Evolutionary conservation across 1,140 invertebrate genomes (phyloP), one percentile per base, ranked within the genome.

Genomic region (Calephelis nemesis): DNA sequence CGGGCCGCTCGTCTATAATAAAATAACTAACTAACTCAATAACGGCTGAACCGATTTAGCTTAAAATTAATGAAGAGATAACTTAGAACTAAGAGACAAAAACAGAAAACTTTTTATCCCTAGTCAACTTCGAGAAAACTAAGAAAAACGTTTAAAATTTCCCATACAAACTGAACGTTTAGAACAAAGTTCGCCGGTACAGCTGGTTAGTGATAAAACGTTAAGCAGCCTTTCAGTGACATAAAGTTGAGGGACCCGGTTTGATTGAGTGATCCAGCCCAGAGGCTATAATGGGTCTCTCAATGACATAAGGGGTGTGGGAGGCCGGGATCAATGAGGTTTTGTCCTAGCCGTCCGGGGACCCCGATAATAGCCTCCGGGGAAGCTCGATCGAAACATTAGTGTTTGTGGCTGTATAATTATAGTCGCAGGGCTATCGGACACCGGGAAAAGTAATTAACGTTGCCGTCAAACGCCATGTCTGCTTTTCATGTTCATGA

Each of bases 211-310:
- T 30, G 42, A 49, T 30, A 52, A 50, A 65, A 84, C 83, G 81
- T 83, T 70, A 79, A 82, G 80, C 74, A 81, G 75, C 74, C 74
- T 13, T 39, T 49, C 76, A 79, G 76, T 74, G 70, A 74, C 75
- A 82, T 79, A 83, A 84, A 83, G 85, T 74, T 83, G 30, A 85
- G 82, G 86, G 79, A 74, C 85, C 83, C 81, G 84, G 67, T 74
- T 77, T 87, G 87, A 84, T 87, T 84, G 82, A 87, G 82, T 84
- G 83, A 74, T 71, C 71, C 74, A 77, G 74, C 71, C 70, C 76
- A 88, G 80, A 84, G 75, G 75, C 78, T 82, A 78, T 87, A 85
- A 84, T 87, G 80, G 84, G 72, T 78, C 79, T 74, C 79, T 76
- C 72, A 75, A 77, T 76, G 73, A 77, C 71, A 66, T 62, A 54